Conservation (phyloP, 2,113 vertebrate genomes). For the Pteruthius melanotis region DNA sequence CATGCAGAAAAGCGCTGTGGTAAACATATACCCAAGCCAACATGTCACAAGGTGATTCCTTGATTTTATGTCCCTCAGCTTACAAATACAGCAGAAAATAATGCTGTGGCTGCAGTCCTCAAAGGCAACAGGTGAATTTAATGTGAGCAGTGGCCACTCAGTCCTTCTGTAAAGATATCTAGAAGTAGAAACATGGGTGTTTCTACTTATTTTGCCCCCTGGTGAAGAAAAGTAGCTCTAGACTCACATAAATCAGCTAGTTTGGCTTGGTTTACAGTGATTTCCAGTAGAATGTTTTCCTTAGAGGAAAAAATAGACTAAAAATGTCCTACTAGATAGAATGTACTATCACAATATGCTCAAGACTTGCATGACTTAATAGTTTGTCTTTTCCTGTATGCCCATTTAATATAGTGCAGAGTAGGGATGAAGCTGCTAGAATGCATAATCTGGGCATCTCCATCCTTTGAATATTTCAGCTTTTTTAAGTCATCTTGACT, state of each 20-base stretch:
- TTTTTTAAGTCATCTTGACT: background rate
- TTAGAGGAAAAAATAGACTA: background rate
- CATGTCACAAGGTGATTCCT: background rate
- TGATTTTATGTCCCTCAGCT: slow-evolving; percentile 1
- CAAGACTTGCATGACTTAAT: background rate
- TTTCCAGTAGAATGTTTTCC: background rate
- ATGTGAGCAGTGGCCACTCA: background rate
- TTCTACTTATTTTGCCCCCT: background rate
- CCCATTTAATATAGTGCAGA: background rate
- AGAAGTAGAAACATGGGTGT: background rate
- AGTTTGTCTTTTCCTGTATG: background rate
- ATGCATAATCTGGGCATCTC: background rate
- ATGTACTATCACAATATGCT: background rate
- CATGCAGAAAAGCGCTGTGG: background rate
- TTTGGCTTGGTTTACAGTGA: background rate
- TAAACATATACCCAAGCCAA: background rate
- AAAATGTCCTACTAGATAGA: background rate
- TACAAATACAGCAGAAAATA: background rate
- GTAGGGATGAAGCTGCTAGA: background rate
- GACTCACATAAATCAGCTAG: background rate
- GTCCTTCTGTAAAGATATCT: background rate
- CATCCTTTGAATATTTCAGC: background rate
- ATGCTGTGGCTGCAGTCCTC: slow-evolving; percentile 1
- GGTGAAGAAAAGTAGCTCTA: background rate
- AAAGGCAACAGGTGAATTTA: background rate